phyloP scores from a whole-genome alignment of 1,140 invertebrate species.

The Grapholita molesta region DNA sequence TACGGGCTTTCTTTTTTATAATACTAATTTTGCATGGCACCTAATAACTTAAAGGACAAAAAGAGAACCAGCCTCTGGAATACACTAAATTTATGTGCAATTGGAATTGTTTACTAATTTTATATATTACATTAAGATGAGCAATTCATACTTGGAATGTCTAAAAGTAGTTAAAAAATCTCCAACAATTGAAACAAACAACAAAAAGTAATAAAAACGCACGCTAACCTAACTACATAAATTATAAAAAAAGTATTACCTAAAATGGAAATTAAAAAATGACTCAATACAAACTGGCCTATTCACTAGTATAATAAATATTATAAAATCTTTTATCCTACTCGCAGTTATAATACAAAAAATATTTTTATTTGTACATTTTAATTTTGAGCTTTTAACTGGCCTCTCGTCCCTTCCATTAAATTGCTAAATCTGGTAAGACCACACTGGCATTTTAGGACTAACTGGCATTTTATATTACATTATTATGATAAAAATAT shows the following conservation, averaged over 20 bases:
- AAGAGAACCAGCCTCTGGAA: constrained; percentile 13
- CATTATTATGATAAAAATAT: not conserved
- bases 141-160: constrained; percentile 49
- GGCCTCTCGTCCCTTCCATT: constrained; percentile 64
- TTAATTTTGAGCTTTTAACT: constrained; percentile 70
- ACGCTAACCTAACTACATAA: constrained; percentile 39
- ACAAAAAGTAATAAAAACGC: constrained; percentile 62
- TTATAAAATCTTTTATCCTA: constrained; percentile 48
- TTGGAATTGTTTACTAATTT: not conserved
- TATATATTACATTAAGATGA: constrained; percentile 28
- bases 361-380: constrained; percentile 65
- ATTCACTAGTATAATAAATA: constrained; percentile 71
- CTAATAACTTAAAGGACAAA: constrained; percentile 4
- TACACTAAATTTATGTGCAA: not conserved
- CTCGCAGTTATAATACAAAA: constrained; percentile 47
- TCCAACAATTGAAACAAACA: constrained; percentile 64
- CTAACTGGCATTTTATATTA: constrained; percentile 34
- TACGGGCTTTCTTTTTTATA: not conserved
- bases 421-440: constrained; percentile 51
- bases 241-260: constrained; percentile 39
- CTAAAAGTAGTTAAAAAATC: constrained; percentile 53
- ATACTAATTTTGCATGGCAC: constrained; percentile 22
- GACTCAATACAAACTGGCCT: constrained; percentile 71
- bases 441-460: constrained; percentile 45
- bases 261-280: constrained; percentile 35